Percentiles rank a stretch among this genome's conserved stretches.
These are phyloP conservation scores for Drosophila buzzatii DNA, from an alignment of 2,888 invertebrate genomes.

Conservation along the genomic window DNA sequence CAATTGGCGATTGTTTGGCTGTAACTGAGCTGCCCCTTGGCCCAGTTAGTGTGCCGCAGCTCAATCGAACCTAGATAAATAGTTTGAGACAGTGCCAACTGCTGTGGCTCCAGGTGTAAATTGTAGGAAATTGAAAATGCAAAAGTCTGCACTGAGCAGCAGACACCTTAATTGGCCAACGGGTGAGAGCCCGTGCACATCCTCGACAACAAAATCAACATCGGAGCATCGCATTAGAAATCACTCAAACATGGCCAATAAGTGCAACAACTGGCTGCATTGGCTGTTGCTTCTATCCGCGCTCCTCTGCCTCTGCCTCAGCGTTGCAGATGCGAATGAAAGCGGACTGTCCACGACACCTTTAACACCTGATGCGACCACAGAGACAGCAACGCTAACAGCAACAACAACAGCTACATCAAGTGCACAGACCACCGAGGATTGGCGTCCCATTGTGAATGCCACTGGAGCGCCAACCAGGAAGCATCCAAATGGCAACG, in stretches of 20 bases:
- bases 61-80: slow-evolving; percentile 39
- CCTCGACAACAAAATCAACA: slow-evolving; percentile 45
- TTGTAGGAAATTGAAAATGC: slow-evolving; percentile 57
- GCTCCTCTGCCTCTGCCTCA: slow-evolving; percentile 53
- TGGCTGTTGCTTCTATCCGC: slow-evolving; percentile 31
- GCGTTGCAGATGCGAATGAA: slow-evolving; percentile 51
- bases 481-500: slow-evolving; percentile 40
- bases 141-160: slow-evolving; percentile 29
- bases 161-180: slow-evolving; percentile 60
- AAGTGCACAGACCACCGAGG: slow-evolving; percentile 37
- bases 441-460: slow-evolving; percentile 67
- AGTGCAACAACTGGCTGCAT: slow-evolving; percentile 38
- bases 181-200: slow-evolving; percentile 68
- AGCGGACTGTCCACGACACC: slow-evolving; percentile 57
- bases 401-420: slow-evolving; percentile 13
- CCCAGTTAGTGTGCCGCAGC: slow-evolving; percentile 40
- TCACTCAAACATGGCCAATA: slow-evolving; percentile 52
- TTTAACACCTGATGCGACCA: slow-evolving; percentile 37
- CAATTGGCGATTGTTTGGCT: slow-evolving; percentile 46
- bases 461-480: slow-evolving; percentile 25
- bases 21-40: slow-evolving; percentile 37
- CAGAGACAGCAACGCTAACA: slow-evolving; percentile 21
- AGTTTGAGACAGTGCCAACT: slow-evolving; percentile 27
- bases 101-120: slow-evolving; percentile 38
- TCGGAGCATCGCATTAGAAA: slow-evolving; percentile 51